Evolutionary conservation across 2,888 invertebrate genomes (phyloP), one percentile per base, ranked within the genome.

Genomic region (Azorinus chamasolen): DNA sequence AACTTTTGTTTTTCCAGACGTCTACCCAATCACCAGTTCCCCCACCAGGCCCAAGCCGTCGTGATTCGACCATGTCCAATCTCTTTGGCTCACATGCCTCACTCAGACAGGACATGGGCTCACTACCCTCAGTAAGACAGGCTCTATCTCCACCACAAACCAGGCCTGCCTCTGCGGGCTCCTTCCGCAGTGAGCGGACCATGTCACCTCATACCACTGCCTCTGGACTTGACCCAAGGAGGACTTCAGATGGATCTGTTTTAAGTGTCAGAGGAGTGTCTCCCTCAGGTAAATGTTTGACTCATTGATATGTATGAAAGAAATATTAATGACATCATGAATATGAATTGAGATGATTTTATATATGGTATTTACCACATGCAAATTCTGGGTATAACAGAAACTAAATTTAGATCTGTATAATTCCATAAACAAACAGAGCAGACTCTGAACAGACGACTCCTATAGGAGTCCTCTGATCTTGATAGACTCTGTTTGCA

Each of bases 1-100:
- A n/a, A n/a, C n/a, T n/a, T n/a, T n/a, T n/a, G n/a, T n/a, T n/a
- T n/a, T n/a, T n/a, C n/a, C n/a, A n/a, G n/a, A n/a, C n/a, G n/a
- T n/a, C n/a, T n/a, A n/a, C n/a, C n/a, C n/a, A n/a, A n/a, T n/a
- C n/a, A n/a, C n/a, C n/a, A n/a, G n/a, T n/a, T n/a, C n/a, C n/a
- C n/a, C n/a, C n/a, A n/a, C n/a, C n/a, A n/a, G n/a, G n/a, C n/a
- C 14, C 22, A 12, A 2, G 22, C 12, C 46, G 45, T 18, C 20
- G 22, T n/a, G 8, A 32, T 24, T 76, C 76, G 8, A 51, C 50
- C 16, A 25, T 46, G 2, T 69, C 69, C 22, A 71, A 71, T 51
- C 46, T 80, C 25, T 80, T 72, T 62, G 69, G 62, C n/a, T 80
- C 79, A 1, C 48, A 54, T 37, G 72, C 72, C 27, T 62, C 61